Evolutionary conservation across 2,888 invertebrate genomes (phyloP), one percentile per base, ranked within the genome.

Genomic region (Zhuqinia jingwanae): DNA sequence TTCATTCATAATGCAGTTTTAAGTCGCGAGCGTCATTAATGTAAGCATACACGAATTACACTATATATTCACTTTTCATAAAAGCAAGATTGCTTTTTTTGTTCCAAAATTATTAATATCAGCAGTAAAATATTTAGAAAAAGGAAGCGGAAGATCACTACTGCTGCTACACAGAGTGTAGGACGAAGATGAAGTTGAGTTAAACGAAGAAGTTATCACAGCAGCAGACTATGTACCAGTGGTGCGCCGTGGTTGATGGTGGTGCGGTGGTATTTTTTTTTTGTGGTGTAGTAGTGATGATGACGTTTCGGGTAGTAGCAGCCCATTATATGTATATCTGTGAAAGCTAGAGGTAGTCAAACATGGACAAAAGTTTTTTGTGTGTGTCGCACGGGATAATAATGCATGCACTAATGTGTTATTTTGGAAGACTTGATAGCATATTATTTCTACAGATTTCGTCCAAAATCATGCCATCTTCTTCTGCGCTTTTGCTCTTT

Each of bases 351-450:
- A 25, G 17, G 36, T 22, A 56, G 58, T 36, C 36, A 36, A 36
- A 3, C 8, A 6, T 6, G 36, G 36, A 36, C 17, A 53, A 78
- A 63, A 63, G 78, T 78, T 78, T 78, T 17, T n/a, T n/a, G n/a
- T n/a, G n/a, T 63, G 45, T 50, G 70, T n/a, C 15, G n/a, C n/a
- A n/a, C n/a, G n/a, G n/a, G n/a, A 36, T 45, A 15, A 70, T 70
- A 47, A 70, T 47, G 50, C 25, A 47, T 70, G 25, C 70, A 47
- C 81, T 81, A 81, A 81, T 73, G 81, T 81, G 81, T 60, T 73
- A 78, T 81, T 68, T 36, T 63, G 53, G 22, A 2, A 79, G 68
- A 68, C 47, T 79, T 65, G 65, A 63, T 68, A 53, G 58, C 65
- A 65, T 8, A n/a, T 78, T 63, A 63, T 45, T 78, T 78, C 60